Conservation (phyloP, 2,888 invertebrate species). For the Emmelina monodactyla region DNA sequence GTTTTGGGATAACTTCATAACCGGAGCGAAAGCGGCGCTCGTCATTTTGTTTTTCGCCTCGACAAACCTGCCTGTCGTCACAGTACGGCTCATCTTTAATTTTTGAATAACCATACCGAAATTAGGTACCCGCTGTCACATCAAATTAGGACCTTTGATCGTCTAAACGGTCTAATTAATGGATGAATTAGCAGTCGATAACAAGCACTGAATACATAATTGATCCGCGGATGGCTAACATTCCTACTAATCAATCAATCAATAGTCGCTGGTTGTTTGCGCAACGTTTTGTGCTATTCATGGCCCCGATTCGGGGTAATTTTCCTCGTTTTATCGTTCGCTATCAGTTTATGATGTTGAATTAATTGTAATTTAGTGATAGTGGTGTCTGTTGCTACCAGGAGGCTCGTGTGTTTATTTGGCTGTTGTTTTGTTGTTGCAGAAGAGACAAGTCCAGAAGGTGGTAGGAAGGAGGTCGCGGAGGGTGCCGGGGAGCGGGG, state of each 20-base stretch:
- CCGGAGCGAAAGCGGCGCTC: conserved; percentile 27
- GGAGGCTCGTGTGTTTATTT: conserved; percentile 5
- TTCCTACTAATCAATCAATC: conserved; percentile 49
- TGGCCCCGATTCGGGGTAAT: conserved; percentile 38
- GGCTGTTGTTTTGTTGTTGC: too few species aligned
- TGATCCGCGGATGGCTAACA: conserved; percentile 34
- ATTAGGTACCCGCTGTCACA: too few species aligned
- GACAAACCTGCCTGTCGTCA: conserved; percentile 1
- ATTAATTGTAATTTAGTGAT: too few species aligned
- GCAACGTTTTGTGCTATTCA: conserved; percentile 23
- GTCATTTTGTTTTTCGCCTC: conserved; percentile 18
- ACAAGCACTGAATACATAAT: conserved; percentile 47
- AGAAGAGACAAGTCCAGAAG: conserved; percentile 68
- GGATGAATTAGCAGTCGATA: conserved; percentile 31
- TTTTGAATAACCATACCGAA: too few species aligned
- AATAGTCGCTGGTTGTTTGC: conserved; percentile 41
- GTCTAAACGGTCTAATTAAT: too few species aligned
- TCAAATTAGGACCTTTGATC: too few species aligned
- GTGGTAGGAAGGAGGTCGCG: conserved; percentile 67
- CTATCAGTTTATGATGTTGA: conserved; percentile 26
- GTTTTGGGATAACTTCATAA: conserved; percentile 31
- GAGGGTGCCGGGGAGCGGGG: conserved; percentile 54
- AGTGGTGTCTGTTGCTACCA: too few species aligned
- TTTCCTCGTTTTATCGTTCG: conserved; percentile 29
- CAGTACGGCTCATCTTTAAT: too few species aligned